Evolutionary conservation across 1,140 invertebrate genomes (phyloP).

Genomic region (Marisa cornuarietis): DNA sequence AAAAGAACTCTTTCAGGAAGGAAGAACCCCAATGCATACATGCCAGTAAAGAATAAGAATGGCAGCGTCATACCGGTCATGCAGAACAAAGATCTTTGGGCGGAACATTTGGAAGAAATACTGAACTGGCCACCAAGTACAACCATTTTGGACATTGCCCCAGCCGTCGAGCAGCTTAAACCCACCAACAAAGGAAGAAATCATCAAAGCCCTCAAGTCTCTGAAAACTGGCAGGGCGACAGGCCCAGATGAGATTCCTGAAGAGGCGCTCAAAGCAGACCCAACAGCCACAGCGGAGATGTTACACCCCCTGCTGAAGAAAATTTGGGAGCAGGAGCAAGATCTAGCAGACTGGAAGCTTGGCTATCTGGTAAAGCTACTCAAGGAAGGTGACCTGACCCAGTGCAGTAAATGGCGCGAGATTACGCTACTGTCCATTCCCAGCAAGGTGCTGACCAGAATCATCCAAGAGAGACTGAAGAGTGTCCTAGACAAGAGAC

Average conservation of each 20-base stretch:
- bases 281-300: conserved; percentile 5
- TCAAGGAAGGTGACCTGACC: conserved; percentile 31
- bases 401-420: conserved; percentile 44
- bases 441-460: conserved; percentile 30
- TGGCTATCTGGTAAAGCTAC: conserved; percentile 27
- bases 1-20: too few species aligned
- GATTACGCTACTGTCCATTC: conserved; percentile 38
- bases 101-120: too few species aligned
- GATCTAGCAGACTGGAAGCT: conserved; percentile 27
- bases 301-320: conserved; percentile 12
- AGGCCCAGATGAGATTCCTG: conserved; percentile 28
- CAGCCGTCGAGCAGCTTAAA: too few species aligned
- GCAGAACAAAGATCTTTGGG: too few species aligned
- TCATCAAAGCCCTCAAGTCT: not conserved
- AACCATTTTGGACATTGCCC: too few species aligned
- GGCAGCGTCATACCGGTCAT: too few species aligned
- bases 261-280: conserved; percentile 29
- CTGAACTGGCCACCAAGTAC: too few species aligned
- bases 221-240: not conserved
- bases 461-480: conserved; percentile 29
- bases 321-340: conserved; percentile 24
- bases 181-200: not conserved
- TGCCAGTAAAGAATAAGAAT: too few species aligned
- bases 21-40: too few species aligned
- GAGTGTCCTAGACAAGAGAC: conserved; percentile 15